These are phyloP conservation scores for Edolisoma coerulescens DNA, from an alignment of 2,113 vertebrate genomes.

Conservation along the genomic window DNA sequence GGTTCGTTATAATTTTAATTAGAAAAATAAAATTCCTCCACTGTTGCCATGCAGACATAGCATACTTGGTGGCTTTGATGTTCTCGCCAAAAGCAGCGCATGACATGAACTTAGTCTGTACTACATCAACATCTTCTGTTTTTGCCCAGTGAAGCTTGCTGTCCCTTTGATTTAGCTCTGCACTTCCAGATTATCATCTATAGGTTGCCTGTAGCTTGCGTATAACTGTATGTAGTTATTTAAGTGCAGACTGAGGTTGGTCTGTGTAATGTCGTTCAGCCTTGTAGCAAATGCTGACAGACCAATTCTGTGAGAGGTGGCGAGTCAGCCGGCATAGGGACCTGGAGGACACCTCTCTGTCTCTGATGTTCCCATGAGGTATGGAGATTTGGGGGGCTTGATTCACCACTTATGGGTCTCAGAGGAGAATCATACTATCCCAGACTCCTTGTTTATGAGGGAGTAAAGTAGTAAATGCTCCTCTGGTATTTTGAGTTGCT, in stretches of 20 bases:
- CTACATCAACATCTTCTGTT: neutral
- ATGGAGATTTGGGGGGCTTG: neutral
- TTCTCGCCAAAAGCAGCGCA: neutral
- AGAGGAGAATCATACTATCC: neutral
- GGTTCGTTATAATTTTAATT: neutral
- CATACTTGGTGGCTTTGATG: conserved; percentile 4
- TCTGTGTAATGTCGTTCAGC: neutral
- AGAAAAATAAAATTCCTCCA: neutral
- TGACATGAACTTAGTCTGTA: neutral
- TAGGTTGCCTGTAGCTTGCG: neutral
- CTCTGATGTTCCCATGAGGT: neutral
- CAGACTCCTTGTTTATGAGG: neutral
- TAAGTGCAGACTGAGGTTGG: neutral
- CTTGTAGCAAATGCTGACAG: neutral
- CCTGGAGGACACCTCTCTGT: neutral
- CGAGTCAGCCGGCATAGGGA: neutral
- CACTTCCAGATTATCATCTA: neutral
- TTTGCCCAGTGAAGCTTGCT: neutral
- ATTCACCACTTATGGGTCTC: neutral
- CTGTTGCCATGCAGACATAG: neutral
- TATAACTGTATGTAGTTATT: neutral
- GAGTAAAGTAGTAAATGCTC: neutral
- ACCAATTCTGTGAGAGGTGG: neutral
- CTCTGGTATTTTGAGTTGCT: neutral
- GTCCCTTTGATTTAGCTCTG: neutral